Conservation (phyloP, 2,113 vertebrate genomes). For the Strigops habroptila region DNA sequence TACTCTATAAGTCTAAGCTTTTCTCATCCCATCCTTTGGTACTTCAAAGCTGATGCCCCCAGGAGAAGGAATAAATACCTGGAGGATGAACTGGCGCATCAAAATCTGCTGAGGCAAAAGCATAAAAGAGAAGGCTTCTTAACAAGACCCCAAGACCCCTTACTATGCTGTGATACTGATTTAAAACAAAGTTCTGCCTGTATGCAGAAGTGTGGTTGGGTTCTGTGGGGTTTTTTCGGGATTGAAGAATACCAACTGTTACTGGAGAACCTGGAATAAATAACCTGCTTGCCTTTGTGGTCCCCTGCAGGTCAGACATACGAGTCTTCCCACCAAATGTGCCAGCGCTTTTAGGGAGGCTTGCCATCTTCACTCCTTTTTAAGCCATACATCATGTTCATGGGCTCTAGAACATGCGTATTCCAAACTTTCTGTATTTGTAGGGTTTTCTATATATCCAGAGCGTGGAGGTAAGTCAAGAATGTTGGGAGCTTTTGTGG, state of each 20-base stretch:
- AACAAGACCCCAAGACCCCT: not conserved
- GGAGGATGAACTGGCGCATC: not conserved
- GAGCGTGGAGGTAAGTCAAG: not conserved
- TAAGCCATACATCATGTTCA: not conserved
- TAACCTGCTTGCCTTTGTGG: not conserved
- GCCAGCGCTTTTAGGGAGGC: not conserved
- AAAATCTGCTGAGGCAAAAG: not conserved
- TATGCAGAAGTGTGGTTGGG: not conserved
- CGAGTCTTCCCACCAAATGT: not conserved
- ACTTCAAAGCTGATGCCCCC: not conserved
- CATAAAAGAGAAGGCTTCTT: not conserved
- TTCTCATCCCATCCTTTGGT: not conserved
- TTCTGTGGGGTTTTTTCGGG: not conserved
- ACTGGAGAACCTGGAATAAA: not conserved
- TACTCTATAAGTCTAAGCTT: constrained; percentile 1
- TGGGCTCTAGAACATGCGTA: not conserved
- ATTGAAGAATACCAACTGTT: not conserved
- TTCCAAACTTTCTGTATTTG: not conserved
- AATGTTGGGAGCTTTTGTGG: not conserved
- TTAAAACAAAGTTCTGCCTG: not conserved
- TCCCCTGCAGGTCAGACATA: not conserved
- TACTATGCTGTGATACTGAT: not conserved
- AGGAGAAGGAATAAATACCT: constrained; percentile 15
- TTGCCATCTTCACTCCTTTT: not conserved
- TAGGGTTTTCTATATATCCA: not conserved